A percentile compares a stretch with the other conserved stretches of the same genome.
phyloP scores from a whole-genome alignment of 2,888 invertebrate species.

The Drosophila diplacantha region DNA sequence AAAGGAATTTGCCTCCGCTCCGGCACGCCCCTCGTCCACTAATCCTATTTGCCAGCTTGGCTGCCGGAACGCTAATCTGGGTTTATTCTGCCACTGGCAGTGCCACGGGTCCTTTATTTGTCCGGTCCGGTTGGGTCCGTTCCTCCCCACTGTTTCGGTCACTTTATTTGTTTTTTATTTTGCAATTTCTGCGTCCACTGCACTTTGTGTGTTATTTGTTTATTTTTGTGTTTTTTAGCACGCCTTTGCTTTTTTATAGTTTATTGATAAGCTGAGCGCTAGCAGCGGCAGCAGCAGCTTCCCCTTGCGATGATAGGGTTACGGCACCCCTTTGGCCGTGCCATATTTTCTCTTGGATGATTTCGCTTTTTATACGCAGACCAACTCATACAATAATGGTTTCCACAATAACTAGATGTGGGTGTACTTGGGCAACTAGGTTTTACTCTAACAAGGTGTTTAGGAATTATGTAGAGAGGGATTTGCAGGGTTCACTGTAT shows the following conservation, averaged over 20 bases:
- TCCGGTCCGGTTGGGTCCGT: slow-evolving; percentile 38
- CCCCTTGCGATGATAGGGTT: slow-evolving; percentile 46
- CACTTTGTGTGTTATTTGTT: slow-evolving; percentile 57
- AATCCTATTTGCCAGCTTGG: slow-evolving; percentile 48
- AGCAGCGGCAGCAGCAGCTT: slow-evolving; percentile 33
- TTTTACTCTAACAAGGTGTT: slow-evolving; percentile 21
- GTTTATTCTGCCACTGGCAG: slow-evolving; percentile 43
- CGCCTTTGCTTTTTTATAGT: slow-evolving; percentile 55
- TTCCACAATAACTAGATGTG: slow-evolving; percentile 11
- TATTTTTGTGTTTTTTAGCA: slow-evolving; percentile 34
- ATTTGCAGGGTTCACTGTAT: background rate
- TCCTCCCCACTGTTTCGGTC: slow-evolving; percentile 35
- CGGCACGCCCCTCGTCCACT: slow-evolving; percentile 20
- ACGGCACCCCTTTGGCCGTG: slow-evolving; percentile 36
- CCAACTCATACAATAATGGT: slow-evolving; percentile 22
- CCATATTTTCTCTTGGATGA: slow-evolving; percentile 47
- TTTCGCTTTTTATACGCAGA: slow-evolving; percentile 56
- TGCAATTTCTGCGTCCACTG: slow-evolving; percentile 64
- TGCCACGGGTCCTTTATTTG: slow-evolving; percentile 20
- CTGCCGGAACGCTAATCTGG: slow-evolving; percentile 51
- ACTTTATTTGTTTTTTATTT: slow-evolving; percentile 57
- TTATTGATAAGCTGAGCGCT: slow-evolving; percentile 65
- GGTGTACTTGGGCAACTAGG: background rate
- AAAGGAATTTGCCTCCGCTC: slow-evolving; percentile 29
- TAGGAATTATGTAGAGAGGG: background rate